phyloP scores from a whole-genome alignment of 1,140 invertebrate species.

The Paraescarpia echinospica region DNA sequence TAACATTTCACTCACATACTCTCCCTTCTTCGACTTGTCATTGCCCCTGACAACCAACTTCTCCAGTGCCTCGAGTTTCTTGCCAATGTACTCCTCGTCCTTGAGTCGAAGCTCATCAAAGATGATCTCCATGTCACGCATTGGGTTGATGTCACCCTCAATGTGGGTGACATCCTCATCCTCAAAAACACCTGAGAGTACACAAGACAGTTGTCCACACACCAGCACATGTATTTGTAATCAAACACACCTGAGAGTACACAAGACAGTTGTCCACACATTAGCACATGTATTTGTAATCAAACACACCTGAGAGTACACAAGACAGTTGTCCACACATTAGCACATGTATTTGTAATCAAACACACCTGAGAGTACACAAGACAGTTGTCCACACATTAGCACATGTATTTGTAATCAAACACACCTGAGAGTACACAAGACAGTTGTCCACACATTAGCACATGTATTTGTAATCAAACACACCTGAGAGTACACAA shows the following conservation, averaged over 20 bases:
- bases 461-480: no score
- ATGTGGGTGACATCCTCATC: conserved; percentile 98
- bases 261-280: no score
- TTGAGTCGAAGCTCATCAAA: conserved; percentile 92
- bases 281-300: no score
- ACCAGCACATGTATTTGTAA: background rate
- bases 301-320: no score
- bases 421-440: no score
- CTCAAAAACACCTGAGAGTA: conserved; percentile 85
- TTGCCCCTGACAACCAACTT: conserved; percentile 80
- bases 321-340: no score
- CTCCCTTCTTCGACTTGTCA: conserved; percentile 95
- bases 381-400: no score
- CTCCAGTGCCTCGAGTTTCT: conserved; percentile 84
- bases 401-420: no score
- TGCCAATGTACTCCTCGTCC: conserved; percentile 80
- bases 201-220: conserved; percentile 21
- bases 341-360: no score
- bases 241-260: background rate
- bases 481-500: no score
- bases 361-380: no score
- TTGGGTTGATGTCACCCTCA: conserved; percentile 96
- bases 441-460: no score
- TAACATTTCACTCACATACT: conserved; percentile 76
- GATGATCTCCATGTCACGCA: conserved; percentile 95